Percentiles rank a stretch among this genome's conserved stretches.
Conservation (phyloP, 2,797 vertebrate species). For the Fistularia commersonii region DNA sequence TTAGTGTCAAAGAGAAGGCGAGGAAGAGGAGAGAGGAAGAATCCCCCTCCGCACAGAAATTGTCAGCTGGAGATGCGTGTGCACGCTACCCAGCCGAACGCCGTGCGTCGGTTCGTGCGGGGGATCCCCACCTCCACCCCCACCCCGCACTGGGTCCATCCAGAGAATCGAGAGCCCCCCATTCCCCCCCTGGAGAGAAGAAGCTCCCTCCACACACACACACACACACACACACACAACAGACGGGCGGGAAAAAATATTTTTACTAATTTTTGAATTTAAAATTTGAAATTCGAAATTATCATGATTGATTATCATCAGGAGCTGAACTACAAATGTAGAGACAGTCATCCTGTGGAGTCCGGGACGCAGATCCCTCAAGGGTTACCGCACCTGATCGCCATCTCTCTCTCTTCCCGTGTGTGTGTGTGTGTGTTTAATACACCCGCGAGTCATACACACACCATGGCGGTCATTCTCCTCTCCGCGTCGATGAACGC, state of each 20-base stretch:
- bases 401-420: constrained; percentile 2
- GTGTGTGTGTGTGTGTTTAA: constrained; percentile 17
- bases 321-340: constrained; percentile 31
- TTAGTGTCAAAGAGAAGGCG: constrained; percentile 58
- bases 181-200: no score
- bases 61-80: no score
- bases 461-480: constrained; percentile 34
- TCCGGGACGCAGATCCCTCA: constrained; percentile 29
- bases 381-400: constrained; percentile 28
- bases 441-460: constrained; percentile 31
- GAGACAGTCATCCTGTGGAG: constrained; percentile 28
- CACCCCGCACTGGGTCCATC: no score
- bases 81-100: no score
- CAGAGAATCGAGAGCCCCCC: no score
- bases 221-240: no score
- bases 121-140: no score
- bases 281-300: no score
- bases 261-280: no score
- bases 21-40: constrained; percentile 39
- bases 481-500: constrained; percentile 44
- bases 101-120: no score
- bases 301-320: constrained; percentile 32
- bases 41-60: constrained; percentile 34
- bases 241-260: no score
- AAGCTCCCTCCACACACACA: no score